These are phyloP conservation scores for Lamellibrachia columna DNA, from an alignment of 2,888 invertebrate species.

Conservation along the genomic window DNA sequence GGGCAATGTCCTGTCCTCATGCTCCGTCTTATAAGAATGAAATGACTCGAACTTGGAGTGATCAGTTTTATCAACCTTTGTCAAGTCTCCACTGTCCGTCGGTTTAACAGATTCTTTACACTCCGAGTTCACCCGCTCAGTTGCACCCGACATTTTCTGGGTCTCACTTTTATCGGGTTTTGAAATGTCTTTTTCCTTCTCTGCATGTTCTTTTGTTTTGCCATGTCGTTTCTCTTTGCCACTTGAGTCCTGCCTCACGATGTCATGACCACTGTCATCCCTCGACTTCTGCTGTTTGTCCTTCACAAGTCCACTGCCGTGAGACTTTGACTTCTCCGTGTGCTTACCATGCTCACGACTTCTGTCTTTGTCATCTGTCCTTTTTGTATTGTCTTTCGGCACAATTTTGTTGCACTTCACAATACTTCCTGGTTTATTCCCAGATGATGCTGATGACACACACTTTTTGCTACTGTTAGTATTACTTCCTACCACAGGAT, in stretches of 20 bases:
- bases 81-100: background rate
- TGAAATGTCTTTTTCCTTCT: background rate
- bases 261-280: background rate
- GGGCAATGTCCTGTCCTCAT: background rate
- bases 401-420: slow-evolving; percentile 8
- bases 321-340: background rate
- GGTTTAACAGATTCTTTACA: background rate
- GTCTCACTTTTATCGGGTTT: background rate
- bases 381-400: slow-evolving; percentile 20
- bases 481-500: slow-evolving; percentile 20
- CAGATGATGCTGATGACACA: background rate
- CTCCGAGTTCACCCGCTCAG: background rate
- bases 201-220: background rate
- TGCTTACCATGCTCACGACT: slow-evolving; percentile 17
- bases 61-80: background rate
- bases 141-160: background rate
- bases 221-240: background rate
- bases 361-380: slow-evolving; percentile 22
- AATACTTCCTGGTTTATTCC: background rate
- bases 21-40: background rate
- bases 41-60: background rate
- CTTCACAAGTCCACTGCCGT: background rate
- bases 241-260: slow-evolving; percentile 8
- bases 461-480: background rate
- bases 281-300: slow-evolving; percentile 6